Evolutionary conservation across 2,888 invertebrate genomes (phyloP), one percentile per base, ranked within the genome.

Genomic region (Rhaphigaster nebulosa): DNA sequence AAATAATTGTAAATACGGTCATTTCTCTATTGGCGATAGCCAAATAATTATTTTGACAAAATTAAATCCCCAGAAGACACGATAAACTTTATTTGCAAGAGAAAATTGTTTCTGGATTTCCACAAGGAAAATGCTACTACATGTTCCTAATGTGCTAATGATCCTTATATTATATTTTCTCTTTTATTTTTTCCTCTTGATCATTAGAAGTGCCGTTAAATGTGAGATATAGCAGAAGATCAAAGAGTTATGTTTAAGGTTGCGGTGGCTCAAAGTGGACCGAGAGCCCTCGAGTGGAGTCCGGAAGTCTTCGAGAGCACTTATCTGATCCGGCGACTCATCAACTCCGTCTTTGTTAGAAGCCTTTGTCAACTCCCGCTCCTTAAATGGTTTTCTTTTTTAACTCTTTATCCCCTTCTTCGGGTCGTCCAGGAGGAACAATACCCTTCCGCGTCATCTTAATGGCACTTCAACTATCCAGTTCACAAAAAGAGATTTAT

Each of bases 261-360:
- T 15, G 18, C 65, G 5, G 65, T 65, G 60, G n/a, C 60, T n/a
- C 10, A 13, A 60, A 60, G 60, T 60, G 29, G 29, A 18, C 15
- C 4, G 15, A 65, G 65, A 29, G 65, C 15, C 65, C 29, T 65
- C 29, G 15, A 41, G 26, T 41, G 4, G 12, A 26, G 38, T 8
- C 41, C 45, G 80, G 80, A 29, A 65, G 29, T 65, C 80, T 80
- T 80, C 15, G 80, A 80, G 80, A 41, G 80, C 80, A 41, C 80
- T 80, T 80, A 80, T 80, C 80, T 26, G 80, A 80, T 80, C 80
- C 23, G 45, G 80, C 80, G 26, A 80, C 26, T 80, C 80, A 80
- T 80, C 80, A 80, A 80, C 65, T 29, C 29, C 6, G 29, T 65
- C 65, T 65, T 65, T 65, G 65, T 65, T 65, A 65, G 29, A 4